Evolutionary conservation across 2,797 vertebrate genomes (phyloP), one percentile per base, ranked within the genome.

Genomic region (Pagetopsis macropterus): DNA sequence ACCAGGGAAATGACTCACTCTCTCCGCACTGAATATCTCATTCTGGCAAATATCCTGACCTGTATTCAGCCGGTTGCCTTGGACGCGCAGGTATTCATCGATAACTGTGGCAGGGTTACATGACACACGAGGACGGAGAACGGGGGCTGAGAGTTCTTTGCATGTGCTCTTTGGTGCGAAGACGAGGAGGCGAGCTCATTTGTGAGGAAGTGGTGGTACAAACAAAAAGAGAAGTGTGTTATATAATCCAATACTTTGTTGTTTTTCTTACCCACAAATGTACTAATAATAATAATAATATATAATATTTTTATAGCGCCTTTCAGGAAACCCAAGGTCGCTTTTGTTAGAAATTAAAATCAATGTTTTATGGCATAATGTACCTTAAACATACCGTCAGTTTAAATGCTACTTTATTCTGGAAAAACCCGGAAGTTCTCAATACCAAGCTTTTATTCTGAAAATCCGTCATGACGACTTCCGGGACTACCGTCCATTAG

Each of bases 1-100:
- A 84, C 76, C 61, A 82, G 70, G 79, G 72, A 84, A 87, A 83
- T 87, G 65, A 88, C 71, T 84, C 66, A 71, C 75, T 61, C 52
- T 63, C 49, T 63, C 49, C 23, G 23, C 55, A 45, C 27, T n/a
- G 49, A 67, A 75, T 61, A 76, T 72, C 82, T 77, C 72, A 67
- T 84, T 82, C 75, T 41, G 27, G 75, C 65, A 76, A 79, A 81
- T 84, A 83, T 88, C 70, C 75, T 58, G 58, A 70, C 70, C 62
- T 66, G 68, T 78, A 70, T 85, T 83, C 77, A 70, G 59, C 76
- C 82, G 76, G 23, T 68, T n/a, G 50, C 61, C 65, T 60, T 31
- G 57, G 66, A 85, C 84, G 68, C 80, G 69, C 70, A 79, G 66
- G 50, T 78, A 76, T 78, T 78, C 66, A 86, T 80, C 75, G 66